Percentiles rank a stretch among this genome's conserved stretches.
These are phyloP conservation scores for Cheilosia variabilis DNA, from an alignment of 2,888 invertebrate genomes.

Conservation along the genomic window DNA sequence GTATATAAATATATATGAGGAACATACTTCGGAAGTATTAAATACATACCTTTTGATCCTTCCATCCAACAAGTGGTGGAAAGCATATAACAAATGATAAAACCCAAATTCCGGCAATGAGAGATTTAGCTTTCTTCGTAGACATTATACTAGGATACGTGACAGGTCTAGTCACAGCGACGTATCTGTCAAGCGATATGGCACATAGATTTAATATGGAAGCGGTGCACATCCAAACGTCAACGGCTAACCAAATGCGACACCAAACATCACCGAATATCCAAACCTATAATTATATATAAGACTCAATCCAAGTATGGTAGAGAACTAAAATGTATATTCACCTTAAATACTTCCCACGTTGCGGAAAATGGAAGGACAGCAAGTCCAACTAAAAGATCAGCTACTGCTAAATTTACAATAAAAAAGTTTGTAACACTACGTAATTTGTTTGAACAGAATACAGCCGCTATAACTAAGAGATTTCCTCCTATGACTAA, in stretches of 20 bases:
- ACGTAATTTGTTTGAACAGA: conserved; percentile 94
- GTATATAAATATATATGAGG: too few species aligned
- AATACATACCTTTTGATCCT: conserved; percentile 87
- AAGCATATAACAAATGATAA: conserved; percentile 98
- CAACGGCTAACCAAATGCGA: conserved; percentile 97
- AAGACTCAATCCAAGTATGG: conserved; percentile 10
- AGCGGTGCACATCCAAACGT: conserved; percentile 99
- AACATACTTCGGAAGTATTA: too few species aligned
- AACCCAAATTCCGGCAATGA: conserved; percentile 97
- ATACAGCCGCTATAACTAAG: conserved; percentile 96
- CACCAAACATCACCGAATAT: conserved; percentile 98
- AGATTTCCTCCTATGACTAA: conserved; percentile 95
- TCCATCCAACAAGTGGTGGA: conserved; percentile 97
- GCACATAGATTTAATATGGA: conserved; percentile 98
- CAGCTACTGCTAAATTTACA: conserved; percentile 97
- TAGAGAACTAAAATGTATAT: conserved; percentile 8
- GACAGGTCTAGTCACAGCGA: conserved; percentile 98
- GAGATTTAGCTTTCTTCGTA: conserved; percentile 91
- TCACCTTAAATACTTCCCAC: conserved; percentile 95
- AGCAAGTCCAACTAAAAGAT: conserved; percentile 96
- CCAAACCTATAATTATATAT: conserved; percentile 90
- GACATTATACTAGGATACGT: conserved; percentile 97
- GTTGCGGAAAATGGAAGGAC: conserved; percentile 98
- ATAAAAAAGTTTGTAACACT: conserved; percentile 99
- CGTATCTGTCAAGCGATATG: conserved; percentile 97